Conservation (phyloP, 2,888 invertebrate genomes). For the Chymomyza procnemis region DNA sequence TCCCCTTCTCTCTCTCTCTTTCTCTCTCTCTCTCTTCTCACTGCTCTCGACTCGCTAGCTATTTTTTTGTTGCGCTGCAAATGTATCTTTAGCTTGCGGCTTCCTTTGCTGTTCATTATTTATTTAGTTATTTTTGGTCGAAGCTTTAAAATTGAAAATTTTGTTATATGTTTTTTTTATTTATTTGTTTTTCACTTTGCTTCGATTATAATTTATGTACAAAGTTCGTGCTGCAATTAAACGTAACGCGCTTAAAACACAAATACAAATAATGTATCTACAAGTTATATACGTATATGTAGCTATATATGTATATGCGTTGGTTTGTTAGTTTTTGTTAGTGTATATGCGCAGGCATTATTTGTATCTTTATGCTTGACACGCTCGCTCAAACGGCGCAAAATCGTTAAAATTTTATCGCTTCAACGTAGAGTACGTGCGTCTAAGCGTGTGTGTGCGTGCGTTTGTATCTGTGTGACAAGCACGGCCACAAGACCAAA, state of each 20-base stretch:
- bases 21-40: background rate
- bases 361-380: constrained; percentile 71
- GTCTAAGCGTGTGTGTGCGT: constrained; percentile 18
- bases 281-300: constrained; percentile 43
- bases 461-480: constrained; percentile 23
- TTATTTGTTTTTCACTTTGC: constrained; percentile 23
- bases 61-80: no score
- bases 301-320: constrained; percentile 23
- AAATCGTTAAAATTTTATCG: constrained; percentile 74
- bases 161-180: constrained; percentile 26
- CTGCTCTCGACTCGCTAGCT: no score
- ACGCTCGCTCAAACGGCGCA: constrained; percentile 69
- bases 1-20: constrained; percentile 7
- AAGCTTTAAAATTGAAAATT: constrained; percentile 52
- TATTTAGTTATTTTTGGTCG: constrained; percentile 48
- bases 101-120: background rate
- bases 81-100: background rate
- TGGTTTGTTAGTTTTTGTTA: constrained; percentile 24
- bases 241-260: constrained; percentile 54
- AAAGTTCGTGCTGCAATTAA: constrained; percentile 71
- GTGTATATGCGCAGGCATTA: constrained; percentile 19
- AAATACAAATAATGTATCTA: constrained; percentile 56
- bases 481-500: constrained; percentile 36
- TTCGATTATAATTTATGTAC: constrained; percentile 68
- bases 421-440: constrained; percentile 42